Percentiles rank a stretch among this genome's conserved stretches.
Conservation (phyloP, 1,140 invertebrate species). For the Drosophila tani region DNA sequence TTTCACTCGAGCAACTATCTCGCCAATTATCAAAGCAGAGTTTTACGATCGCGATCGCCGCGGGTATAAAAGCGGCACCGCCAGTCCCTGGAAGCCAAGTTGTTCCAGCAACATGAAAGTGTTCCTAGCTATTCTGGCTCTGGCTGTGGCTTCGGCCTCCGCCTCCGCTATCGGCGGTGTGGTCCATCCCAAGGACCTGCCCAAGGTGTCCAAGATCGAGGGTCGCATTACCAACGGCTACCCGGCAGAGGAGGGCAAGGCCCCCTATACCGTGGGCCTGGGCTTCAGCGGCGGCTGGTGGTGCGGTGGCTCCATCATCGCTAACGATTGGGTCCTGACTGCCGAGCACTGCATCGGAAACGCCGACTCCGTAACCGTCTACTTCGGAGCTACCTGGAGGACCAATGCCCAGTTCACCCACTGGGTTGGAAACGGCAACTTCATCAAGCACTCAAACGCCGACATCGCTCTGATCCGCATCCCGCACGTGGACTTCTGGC, state of each 20-base stretch:
- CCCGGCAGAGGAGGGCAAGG: conserved; percentile 32
- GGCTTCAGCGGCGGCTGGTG: conserved; percentile 43
- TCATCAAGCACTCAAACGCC: conserved; percentile 19
- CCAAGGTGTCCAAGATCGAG: conserved; percentile 29
- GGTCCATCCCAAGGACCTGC: conserved; percentile 32
- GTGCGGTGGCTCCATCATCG: conserved; percentile 42
- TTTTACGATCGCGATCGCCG: neutral
- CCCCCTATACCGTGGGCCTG: conserved; percentile 37
- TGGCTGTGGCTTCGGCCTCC: conserved; percentile 37
- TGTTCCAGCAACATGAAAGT: conserved; percentile 41
- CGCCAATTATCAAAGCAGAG: neutral
- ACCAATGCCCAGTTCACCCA: conserved; percentile 42
- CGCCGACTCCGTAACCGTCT: conserved; percentile 27
- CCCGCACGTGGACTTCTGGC: conserved; percentile 40
- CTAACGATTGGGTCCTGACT: conserved; percentile 26
- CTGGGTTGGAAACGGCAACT: conserved; percentile 23
- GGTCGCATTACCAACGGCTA: conserved; percentile 44
- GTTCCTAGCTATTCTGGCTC: conserved; percentile 33
- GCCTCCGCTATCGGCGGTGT: conserved; percentile 16
- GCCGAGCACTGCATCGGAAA: conserved; percentile 38
- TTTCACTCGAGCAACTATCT: neutral
- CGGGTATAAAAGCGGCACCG: conserved; percentile 10
- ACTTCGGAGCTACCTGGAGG: conserved; percentile 40
- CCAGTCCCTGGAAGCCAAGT: neutral
- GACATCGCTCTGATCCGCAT: conserved; percentile 42